Conservation (phyloP, 2,888 invertebrate genomes). For the Bombylius major region DNA sequence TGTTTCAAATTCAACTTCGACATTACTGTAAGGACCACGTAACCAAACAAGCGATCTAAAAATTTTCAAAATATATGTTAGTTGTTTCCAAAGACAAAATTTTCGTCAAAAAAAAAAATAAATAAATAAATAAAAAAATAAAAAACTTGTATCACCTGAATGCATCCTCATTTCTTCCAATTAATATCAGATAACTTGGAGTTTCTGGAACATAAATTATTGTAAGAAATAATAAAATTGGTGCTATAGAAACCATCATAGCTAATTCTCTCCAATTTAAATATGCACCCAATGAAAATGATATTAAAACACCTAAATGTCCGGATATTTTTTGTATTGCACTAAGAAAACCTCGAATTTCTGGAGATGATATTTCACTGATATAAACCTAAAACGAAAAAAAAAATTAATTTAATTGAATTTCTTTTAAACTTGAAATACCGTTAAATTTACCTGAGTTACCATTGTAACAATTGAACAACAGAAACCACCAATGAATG, state of each 20-base stretch:
- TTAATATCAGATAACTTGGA: constrained; percentile 68
- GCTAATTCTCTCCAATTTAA: constrained; percentile 78
- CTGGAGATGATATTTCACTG: constrained; percentile 79
- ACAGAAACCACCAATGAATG: constrained; percentile 74
- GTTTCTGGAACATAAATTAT: constrained; percentile 78
- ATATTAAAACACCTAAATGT: constrained; percentile 71
- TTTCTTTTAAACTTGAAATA: too few relatives aligned
- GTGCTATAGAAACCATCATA: constrained; percentile 63
- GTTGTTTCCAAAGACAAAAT: constrained; percentile 17
- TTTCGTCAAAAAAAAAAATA: not conserved
- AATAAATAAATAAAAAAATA: too few relatives aligned
- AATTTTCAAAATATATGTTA: constrained; percentile 15
- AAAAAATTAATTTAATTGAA: not conserved
- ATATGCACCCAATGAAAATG: constrained; percentile 71
- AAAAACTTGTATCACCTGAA: constrained; percentile 19
- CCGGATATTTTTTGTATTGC: constrained; percentile 76
- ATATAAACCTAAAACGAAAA: constrained; percentile 57
- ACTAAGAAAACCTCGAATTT: constrained; percentile 74
- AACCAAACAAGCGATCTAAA: constrained; percentile 58
- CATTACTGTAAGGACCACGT: constrained; percentile 67
- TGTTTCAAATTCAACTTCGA: constrained; percentile 58
- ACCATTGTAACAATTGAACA: constrained; percentile 65
- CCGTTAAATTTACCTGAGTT: constrained; percentile 44
- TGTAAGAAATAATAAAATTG: constrained; percentile 61
- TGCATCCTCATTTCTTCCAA: constrained; percentile 64